These are phyloP conservation scores for Exephanes ischioxanthus DNA, from an alignment of 2,888 invertebrate genomes.

Conservation along the genomic window DNA sequence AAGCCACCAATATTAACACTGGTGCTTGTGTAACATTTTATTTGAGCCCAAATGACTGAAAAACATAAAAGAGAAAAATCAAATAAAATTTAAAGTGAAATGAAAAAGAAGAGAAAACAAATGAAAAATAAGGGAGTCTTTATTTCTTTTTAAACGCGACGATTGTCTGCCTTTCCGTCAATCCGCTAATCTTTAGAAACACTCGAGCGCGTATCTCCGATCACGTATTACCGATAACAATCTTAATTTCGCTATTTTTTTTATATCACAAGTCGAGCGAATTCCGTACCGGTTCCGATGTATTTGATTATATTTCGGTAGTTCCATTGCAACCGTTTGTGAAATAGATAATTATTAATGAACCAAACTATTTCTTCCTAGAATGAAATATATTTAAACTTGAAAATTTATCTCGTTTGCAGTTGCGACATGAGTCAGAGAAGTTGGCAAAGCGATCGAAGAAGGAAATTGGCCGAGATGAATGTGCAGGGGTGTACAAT, in stretches of 20 bases:
- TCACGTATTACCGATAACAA: slow-evolving; percentile 12
- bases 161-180: neutral
- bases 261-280: neutral
- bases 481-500: slow-evolving; percentile 80
- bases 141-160: neutral
- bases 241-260: slow-evolving; percentile 3
- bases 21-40: too few relatives aligned
- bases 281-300: neutral
- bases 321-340: neutral
- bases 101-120: neutral
- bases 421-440: slow-evolving; percentile 82
- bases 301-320: neutral
- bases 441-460: slow-evolving; percentile 81
- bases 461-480: slow-evolving; percentile 82
- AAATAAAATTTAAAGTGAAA: too few relatives aligned
- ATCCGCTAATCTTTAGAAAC: neutral
- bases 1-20: too few relatives aligned
- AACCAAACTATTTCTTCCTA: slow-evolving; percentile 30
- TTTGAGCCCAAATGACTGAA: too few relatives aligned
- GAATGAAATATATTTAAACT: slow-evolving; percentile 22
- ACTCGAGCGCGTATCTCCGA: neutral
- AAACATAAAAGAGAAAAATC: too few relatives aligned
- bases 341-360: slow-evolving; percentile 35
- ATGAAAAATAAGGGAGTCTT: neutral
- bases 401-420: slow-evolving; percentile 61